Evolutionary conservation across 2,113 vertebrate species (phyloP), one percentile per base, ranked within the genome.

Genomic region (Hyperoodon ampullatus): DNA sequence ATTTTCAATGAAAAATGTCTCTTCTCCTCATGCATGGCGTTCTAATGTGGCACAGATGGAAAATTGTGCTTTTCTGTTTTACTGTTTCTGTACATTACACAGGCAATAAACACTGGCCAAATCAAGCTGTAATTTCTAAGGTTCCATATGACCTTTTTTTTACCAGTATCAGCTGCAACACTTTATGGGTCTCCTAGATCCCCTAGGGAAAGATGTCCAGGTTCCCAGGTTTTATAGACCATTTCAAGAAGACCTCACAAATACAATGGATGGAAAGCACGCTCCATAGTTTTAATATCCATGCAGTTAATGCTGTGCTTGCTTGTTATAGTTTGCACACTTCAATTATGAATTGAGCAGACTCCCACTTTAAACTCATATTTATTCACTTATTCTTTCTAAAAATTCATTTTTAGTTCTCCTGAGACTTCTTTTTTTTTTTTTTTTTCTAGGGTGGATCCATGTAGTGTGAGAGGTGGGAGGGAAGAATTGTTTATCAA

Each of bases 1-100:
- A 97, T 96, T 98, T 95, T 96, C 97, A 60, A 97, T 98, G 98
- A 98, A 98, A 98, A 98, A 98, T 97, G 96, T 93, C 88, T 96
- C 94, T 75, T 83, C 72, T 97, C 81, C 96, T 96, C 97, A 78
- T 44, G 83, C 94, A 95, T 95, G 97, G 98, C 72, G 81, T 75
- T 88, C 5, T 98, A 98, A 98, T 97, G 95, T 95, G 97, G 96
- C 95, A 94, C 97, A 98, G 98, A 98, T 98, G 98, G 98, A 98
- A 98, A 98, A 93, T 72, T 94, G 97, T 75, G 95, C 96, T 95
- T 95, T 96, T 94, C 88, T 97, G 78, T 89, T 98, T 97, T 97
- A 95, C 97, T 96, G 61, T 98, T 98, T 98, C 97, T 97, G 92
- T 96, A 61, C 81, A 92, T 97, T 98, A 96, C 85, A 90, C 96